Percentiles rank a stretch among this genome's conserved stretches.
These are phyloP conservation scores for Andricus grossulariae DNA, from an alignment of 1,140 invertebrate species.

Conservation along the genomic window DNA sequence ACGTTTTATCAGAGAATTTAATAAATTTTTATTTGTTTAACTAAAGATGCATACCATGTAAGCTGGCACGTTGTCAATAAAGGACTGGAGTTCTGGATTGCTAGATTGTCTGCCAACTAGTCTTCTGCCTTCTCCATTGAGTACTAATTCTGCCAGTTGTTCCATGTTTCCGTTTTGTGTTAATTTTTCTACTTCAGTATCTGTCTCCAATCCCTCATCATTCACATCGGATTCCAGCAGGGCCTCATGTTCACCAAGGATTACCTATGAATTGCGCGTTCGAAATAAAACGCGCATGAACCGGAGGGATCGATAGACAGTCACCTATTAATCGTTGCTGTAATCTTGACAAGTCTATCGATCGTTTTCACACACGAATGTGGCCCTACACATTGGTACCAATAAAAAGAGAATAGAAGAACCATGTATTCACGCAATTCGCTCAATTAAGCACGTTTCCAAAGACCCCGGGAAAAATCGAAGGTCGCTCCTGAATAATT, in stretches of 20 bases:
- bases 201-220: conserved; percentile 63
- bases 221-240: conserved; percentile 60
- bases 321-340: conserved; percentile 55
- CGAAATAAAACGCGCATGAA: conserved; percentile 58
- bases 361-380: conserved; percentile 42
- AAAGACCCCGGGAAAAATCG: neutral
- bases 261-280: conserved; percentile 59
- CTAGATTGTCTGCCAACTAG: conserved; percentile 84
- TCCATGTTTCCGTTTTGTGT: conserved; percentile 90
- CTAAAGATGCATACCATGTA: conserved; percentile 83
- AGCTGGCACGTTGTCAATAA: conserved; percentile 91
- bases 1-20: too few relatives aligned
- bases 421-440: neutral
- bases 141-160: conserved; percentile 89
- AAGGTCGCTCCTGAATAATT: neutral
- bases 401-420: neutral
- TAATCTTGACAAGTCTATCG: conserved; percentile 58
- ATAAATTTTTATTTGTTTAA: neutral
- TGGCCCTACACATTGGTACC: neutral
- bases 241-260: conserved; percentile 63
- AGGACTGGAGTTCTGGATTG: conserved; percentile 90
- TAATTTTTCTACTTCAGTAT: conserved; percentile 78
- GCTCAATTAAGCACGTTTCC: neutral
- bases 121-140: conserved; percentile 89
- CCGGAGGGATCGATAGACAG: conserved; percentile 59